These are phyloP conservation scores for Threskiornis aethiopicus DNA, from an alignment of 2,797 vertebrate species.

Conservation along the genomic window DNA sequence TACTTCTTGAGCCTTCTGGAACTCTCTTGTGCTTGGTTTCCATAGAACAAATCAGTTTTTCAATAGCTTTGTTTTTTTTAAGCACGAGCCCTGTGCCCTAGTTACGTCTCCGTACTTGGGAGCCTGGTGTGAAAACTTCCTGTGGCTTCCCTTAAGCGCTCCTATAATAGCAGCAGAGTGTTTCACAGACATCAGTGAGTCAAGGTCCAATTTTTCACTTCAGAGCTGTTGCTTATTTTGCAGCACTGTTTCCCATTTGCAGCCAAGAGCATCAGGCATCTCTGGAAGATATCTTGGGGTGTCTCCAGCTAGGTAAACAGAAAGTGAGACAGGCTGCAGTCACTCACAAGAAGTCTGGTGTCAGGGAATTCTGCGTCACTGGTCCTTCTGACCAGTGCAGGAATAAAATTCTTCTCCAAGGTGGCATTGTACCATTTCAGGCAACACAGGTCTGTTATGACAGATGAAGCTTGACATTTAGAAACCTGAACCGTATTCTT, in stretches of 20 bases:
- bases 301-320: neutral
- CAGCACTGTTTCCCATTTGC: neutral
- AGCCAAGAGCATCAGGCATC: accelerated
- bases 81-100: neutral
- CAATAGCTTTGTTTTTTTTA: accelerated
- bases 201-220: neutral
- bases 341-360: neutral
- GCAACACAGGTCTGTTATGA: neutral
- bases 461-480: neutral
- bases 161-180: accelerated
- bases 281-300: neutral
- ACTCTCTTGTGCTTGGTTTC: neutral
- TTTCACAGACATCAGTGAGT: neutral
- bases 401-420: neutral
- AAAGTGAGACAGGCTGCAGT: neutral
- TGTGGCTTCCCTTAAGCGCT: neutral
- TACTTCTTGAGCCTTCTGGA: neutral
- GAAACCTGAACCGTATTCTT: neutral
- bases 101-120: neutral
- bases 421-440: accelerated
- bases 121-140: neutral
- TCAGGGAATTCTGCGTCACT: neutral
- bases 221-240: neutral
- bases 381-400: neutral
- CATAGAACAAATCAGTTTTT: neutral